Evolutionary conservation across 2,888 invertebrate species (phyloP).

Genomic region (Mactromeris polynyma): DNA sequence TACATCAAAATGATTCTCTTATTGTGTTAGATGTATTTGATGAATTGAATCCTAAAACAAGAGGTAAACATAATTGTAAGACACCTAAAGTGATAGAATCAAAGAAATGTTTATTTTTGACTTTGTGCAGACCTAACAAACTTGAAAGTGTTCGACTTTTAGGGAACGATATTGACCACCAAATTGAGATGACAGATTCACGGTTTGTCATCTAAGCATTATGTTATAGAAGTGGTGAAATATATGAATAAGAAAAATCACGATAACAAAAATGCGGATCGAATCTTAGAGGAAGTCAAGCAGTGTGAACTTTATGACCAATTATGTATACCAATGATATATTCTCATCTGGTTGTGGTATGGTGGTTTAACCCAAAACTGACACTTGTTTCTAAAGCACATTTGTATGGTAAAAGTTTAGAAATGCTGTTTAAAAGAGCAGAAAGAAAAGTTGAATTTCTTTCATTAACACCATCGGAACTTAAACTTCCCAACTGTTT

Average conservation of each 20-base stretch:
- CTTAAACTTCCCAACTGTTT: too few species aligned
- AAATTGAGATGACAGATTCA: background rate
- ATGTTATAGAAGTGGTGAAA: background rate
- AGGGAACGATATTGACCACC: background rate
- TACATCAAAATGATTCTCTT: background rate
- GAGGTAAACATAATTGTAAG: background rate
- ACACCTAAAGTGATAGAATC: background rate
- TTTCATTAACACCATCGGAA: background rate
- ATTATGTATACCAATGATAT: background rate
- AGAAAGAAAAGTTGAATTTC: background rate
- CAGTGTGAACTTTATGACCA: background rate
- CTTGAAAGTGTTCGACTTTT: background rate
- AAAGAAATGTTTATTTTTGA: background rate
- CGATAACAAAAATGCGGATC: background rate
- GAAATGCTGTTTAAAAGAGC: conserved; percentile 4
- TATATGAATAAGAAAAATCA: background rate
- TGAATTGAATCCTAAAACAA: background rate
- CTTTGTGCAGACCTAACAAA: background rate
- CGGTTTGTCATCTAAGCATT: background rate
- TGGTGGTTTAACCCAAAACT: background rate
- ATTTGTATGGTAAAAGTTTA: background rate
- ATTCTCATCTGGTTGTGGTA: background rate
- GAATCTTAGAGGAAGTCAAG: background rate
- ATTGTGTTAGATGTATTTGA: background rate
- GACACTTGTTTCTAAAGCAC: background rate